Conservation (phyloP, 2,888 invertebrate species). For the Agrochola lychnidis region DNA sequence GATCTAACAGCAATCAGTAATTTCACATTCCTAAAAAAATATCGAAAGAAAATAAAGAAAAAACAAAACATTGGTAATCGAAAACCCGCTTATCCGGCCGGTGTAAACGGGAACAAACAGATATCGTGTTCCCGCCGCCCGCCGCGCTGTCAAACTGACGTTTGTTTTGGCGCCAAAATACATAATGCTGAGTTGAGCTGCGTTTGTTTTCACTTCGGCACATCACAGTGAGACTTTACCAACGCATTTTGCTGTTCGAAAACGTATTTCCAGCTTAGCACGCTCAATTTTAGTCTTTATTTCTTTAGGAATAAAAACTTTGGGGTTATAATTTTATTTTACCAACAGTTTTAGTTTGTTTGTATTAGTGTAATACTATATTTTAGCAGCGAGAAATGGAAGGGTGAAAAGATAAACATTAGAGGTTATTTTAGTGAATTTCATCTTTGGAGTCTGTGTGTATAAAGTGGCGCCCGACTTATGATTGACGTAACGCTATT, state of each 20-base stretch:
- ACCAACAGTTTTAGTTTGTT: slow-evolving; percentile 67
- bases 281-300: slow-evolving; percentile 74
- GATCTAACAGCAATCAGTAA: slow-evolving; percentile 60
- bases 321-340: slow-evolving; percentile 47
- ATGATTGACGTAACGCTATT: slow-evolving; percentile 86
- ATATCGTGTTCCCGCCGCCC: slow-evolving; percentile 89
- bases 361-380: slow-evolving; percentile 88
- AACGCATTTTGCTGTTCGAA: slow-evolving; percentile 73
- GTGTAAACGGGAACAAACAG: slow-evolving; percentile 88
- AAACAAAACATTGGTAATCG: slow-evolving; percentile 81
- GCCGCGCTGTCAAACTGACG: slow-evolving; percentile 90
- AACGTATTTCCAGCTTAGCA: slow-evolving; percentile 69
- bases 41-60: slow-evolving; percentile 57
- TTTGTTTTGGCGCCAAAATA: slow-evolving; percentile 91
- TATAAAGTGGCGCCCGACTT: slow-evolving; percentile 86
- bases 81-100: slow-evolving; percentile 88
- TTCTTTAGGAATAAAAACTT: slow-evolving; percentile 40
- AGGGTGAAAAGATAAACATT: slow-evolving; percentile 90
- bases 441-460: slow-evolving; percentile 84
- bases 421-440: slow-evolving; percentile 89
- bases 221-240: slow-evolving; percentile 78
- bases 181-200: slow-evolving; percentile 89
- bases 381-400: slow-evolving; percentile 88
- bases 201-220: slow-evolving; percentile 90
- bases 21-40: slow-evolving; percentile 66